These are phyloP conservation scores for Strongylocentrotus purpuratus DNA, from an alignment of 35 echinoderm and acorn worm genomes.

Conservation along the genomic window DNA sequence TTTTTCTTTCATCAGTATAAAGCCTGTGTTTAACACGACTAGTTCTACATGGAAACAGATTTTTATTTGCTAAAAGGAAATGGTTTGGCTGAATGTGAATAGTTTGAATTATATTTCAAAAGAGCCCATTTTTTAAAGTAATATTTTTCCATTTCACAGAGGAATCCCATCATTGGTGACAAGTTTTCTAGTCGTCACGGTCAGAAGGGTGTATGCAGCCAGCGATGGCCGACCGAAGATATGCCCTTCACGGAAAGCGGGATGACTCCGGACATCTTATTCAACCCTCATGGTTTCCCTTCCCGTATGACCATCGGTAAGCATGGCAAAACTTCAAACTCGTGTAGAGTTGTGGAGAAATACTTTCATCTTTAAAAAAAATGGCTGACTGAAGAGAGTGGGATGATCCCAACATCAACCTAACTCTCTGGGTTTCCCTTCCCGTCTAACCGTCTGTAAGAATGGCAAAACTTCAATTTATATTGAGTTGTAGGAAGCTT, in stretches of 20 bases:
- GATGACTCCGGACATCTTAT: slow-evolving; percentile 99
- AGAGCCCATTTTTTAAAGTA: background rate
- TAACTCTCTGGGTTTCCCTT: too few relatives aligned
- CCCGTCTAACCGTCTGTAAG: too few relatives aligned
- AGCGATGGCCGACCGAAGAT: slow-evolving; percentile 84
- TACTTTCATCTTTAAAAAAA: too few relatives aligned
- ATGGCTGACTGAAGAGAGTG: too few relatives aligned
- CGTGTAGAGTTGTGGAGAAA: too few relatives aligned
- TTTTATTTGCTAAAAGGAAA: background rate
- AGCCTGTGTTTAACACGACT: too few relatives aligned
- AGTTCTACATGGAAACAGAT: background rate
- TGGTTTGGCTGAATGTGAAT: background rate
- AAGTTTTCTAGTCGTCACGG: slow-evolving; percentile 99
- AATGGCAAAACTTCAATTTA: too few relatives aligned
- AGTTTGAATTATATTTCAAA: background rate
- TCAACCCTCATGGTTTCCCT: slow-evolving; percentile 98
- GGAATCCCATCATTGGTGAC: slow-evolving; percentile 90
- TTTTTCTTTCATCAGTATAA: too few relatives aligned
- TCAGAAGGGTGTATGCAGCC: slow-evolving; percentile 99
- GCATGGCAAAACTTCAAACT: background rate
- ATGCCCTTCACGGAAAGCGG: slow-evolving; percentile 99
- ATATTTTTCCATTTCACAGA: slow-evolving; percentile 52
- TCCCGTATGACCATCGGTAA: slow-evolving; percentile 99
- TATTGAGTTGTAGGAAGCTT: too few relatives aligned
- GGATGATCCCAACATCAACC: too few relatives aligned